Conservation (phyloP, 2,888 invertebrate species). For the Aphidius colemani region DNA sequence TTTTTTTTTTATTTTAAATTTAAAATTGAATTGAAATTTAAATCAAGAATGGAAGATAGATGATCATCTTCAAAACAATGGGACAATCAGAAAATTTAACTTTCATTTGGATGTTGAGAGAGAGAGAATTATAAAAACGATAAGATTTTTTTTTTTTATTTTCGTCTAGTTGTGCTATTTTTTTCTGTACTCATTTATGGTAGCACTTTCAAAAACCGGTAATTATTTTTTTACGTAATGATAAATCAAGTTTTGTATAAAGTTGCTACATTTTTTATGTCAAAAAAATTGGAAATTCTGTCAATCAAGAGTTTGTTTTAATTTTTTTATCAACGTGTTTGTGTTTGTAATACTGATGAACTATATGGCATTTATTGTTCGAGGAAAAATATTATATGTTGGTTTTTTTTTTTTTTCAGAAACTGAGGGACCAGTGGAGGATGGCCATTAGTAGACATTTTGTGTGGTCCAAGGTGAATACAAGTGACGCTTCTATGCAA, state of each 20-base stretch:
- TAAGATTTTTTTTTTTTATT: too few relatives aligned
- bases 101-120: slow-evolving; percentile 23
- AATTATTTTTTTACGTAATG: too few relatives aligned
- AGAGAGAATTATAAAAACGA: slow-evolving; percentile 5
- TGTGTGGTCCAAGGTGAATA: slow-evolving; percentile 55
- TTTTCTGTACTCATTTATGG: too few relatives aligned
- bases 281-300: too few relatives aligned
- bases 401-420: neutral
- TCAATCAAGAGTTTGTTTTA: neutral
- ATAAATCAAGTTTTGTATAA: too few relatives aligned
- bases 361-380: too few relatives aligned
- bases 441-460: slow-evolving; percentile 57
- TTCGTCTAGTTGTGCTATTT: too few relatives aligned
- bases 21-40: slow-evolving; percentile 21
- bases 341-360: too few relatives aligned
- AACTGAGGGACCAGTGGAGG: neutral
- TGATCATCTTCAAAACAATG: slow-evolving; percentile 34
- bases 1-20: slow-evolving; percentile 3
- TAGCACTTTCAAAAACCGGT: too few relatives aligned
- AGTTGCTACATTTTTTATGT: too few relatives aligned
- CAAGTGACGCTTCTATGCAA: slow-evolving; percentile 55
- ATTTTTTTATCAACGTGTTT: slow-evolving; percentile 6
- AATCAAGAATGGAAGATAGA: slow-evolving; percentile 32
- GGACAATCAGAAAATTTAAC: slow-evolving; percentile 35
- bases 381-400: neutral